Percentiles rank a stretch among this genome's conserved stretches.
Evolutionary conservation across 2,888 invertebrate species (phyloP).

Genomic region (Neoascia interrupta): DNA sequence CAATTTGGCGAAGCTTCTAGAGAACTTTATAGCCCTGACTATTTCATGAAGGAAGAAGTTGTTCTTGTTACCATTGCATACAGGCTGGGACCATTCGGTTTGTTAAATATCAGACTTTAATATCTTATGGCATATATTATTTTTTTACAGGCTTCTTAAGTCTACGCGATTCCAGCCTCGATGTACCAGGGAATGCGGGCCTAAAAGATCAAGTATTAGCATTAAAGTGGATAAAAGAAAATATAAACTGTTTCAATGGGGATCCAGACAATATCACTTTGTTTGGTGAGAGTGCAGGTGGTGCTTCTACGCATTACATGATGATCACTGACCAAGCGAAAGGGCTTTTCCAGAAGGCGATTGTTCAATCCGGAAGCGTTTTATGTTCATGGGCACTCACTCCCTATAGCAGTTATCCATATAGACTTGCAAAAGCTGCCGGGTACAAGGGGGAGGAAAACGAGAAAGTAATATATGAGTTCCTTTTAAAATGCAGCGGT

Average conservation of each 20-base stretch:
- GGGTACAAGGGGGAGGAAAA: slow-evolving; percentile 77
- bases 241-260: slow-evolving; percentile 80
- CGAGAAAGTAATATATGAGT: slow-evolving; percentile 77
- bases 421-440: slow-evolving; percentile 74
- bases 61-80: slow-evolving; percentile 80
- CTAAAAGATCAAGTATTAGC: slow-evolving; percentile 81
- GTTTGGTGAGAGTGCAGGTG: slow-evolving; percentile 81
- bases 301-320: slow-evolving; percentile 79
- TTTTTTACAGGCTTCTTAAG: slow-evolving; percentile 79
- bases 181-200: slow-evolving; percentile 81
- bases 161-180: slow-evolving; percentile 78
- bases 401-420: slow-evolving; percentile 72
- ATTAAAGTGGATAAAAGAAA: slow-evolving; percentile 81
- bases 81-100: slow-evolving; percentile 80
- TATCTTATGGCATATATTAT: neutral
- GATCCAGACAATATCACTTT: slow-evolving; percentile 81
- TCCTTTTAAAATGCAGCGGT: slow-evolving; percentile 75
- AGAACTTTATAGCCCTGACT: slow-evolving; percentile 79
- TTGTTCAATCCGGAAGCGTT: slow-evolving; percentile 77
- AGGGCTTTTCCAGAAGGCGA: slow-evolving; percentile 77
- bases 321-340: slow-evolving; percentile 80
- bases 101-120: slow-evolving; percentile 7
- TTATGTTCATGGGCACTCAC: slow-evolving; percentile 74
- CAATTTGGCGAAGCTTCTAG: slow-evolving; percentile 78
- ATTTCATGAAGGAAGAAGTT: slow-evolving; percentile 80